Evolutionary conservation across 2,888 invertebrate genomes (phyloP).

Genomic region (Octonoba sinensis): DNA sequence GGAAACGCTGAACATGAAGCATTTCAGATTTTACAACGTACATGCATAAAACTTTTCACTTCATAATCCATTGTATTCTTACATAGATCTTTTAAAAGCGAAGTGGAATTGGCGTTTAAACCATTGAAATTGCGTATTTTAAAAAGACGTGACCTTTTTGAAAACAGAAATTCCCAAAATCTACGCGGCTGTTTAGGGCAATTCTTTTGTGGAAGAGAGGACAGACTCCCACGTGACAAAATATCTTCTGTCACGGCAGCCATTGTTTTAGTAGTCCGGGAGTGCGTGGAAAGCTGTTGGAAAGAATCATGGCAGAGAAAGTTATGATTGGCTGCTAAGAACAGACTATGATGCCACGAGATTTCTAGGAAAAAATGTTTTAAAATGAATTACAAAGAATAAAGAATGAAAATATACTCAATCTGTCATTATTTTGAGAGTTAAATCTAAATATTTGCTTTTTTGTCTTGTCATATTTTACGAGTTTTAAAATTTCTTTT

Average conservation of each 20-base stretch:
- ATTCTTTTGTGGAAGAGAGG: constrained; percentile 41
- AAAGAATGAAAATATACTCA: not conserved
- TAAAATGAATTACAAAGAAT: constrained; percentile 23
- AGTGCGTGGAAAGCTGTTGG: not conserved
- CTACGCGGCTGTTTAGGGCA: constrained; percentile 21
- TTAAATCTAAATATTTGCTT: no score
- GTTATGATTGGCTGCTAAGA: constrained; percentile 33
- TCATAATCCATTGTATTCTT: no score
- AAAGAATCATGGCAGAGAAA: constrained; percentile 10
- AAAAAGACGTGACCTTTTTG: constrained; percentile 23
- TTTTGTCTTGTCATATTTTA: no score
- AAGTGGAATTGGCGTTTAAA: no score
- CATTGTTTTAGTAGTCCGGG: constrained; percentile 5
- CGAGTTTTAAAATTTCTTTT: no score
- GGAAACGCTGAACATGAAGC: no score
- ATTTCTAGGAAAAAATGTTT: constrained; percentile 6
- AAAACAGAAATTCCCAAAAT: constrained; percentile 32
- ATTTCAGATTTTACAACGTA: no score
- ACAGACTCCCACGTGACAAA: constrained; percentile 44
- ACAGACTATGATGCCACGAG: constrained; percentile 11
- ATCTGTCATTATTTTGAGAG: no score
- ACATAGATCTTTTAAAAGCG: no score
- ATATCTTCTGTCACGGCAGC: constrained; percentile 42
- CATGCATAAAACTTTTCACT: no score
- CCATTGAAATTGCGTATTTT: no score